These are phyloP conservation scores for Sakesphorus luctuosus DNA, from an alignment of 2,113 vertebrate genomes.

Conservation along the genomic window DNA sequence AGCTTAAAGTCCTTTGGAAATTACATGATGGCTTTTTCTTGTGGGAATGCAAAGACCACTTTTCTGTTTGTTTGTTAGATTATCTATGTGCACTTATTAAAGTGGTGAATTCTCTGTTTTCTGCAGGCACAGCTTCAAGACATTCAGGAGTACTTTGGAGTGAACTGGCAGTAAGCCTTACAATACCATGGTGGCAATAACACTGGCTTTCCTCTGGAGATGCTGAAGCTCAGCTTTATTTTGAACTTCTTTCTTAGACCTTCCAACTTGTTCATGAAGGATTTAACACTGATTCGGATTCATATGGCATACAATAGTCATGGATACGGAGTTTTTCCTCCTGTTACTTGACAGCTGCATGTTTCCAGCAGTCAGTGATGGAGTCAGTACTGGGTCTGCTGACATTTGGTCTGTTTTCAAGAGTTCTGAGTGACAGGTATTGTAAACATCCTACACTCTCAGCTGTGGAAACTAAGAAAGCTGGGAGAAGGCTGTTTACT, in stretches of 20 bases:
- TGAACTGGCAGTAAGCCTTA: neutral
- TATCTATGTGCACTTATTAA: neutral
- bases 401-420: constrained; percentile 22
- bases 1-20: neutral
- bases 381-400: constrained; percentile 3
- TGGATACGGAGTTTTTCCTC: neutral
- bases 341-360: neutral
- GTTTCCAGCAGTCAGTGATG: neutral
- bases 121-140: constrained; percentile 8
- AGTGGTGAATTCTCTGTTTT: neutral
- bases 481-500: constrained; percentile 99
- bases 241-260: neutral
- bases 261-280: neutral
- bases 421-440: constrained; percentile 83
- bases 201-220: neutral
- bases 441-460: constrained; percentile 99
- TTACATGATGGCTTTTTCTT: neutral
- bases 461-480: constrained; percentile 88
- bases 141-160: neutral
- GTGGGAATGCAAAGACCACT: neutral
- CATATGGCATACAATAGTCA: neutral
- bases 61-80: neutral
- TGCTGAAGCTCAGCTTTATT: neutral
- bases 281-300: neutral
- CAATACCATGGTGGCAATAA: neutral